Evolutionary conservation across 1,140 invertebrate genomes (phyloP).

Genomic region (Diachasmimorpha longicaudata): DNA sequence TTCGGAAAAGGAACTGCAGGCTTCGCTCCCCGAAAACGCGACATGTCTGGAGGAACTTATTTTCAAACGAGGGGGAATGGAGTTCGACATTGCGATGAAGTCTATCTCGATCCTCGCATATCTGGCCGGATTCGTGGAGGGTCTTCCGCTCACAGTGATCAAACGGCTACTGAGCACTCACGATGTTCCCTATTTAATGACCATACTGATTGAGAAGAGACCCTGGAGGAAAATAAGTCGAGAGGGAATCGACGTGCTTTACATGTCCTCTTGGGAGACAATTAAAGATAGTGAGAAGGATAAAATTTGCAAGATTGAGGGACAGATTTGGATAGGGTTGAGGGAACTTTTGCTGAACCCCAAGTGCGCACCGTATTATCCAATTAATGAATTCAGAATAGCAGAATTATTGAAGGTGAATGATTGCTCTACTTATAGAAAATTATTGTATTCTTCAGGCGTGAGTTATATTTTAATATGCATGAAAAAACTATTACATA

Average conservation of each 20-base stretch:
- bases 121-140: slow-evolving; percentile 62
- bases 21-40: neutral
- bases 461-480: too few species aligned
- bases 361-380: slow-evolving; percentile 69
- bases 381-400: slow-evolving; percentile 72
- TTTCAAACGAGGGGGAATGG: slow-evolving; percentile 69
- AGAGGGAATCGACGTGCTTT: slow-evolving; percentile 44
- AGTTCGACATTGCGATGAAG: slow-evolving; percentile 75
- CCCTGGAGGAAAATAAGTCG: slow-evolving; percentile 21
- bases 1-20: slow-evolving; percentile 51
- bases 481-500: too few species aligned
- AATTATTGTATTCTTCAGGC: too few species aligned
- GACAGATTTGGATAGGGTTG: slow-evolving; percentile 76
- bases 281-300: slow-evolving; percentile 59
- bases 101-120: slow-evolving; percentile 75
- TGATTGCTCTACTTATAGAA: too few species aligned
- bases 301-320: slow-evolving; percentile 71
- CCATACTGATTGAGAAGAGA: slow-evolving; percentile 21
- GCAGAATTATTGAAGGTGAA: slow-evolving; percentile 68
- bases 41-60: slow-evolving; percentile 66
- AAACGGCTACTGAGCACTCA: slow-evolving; percentile 71
- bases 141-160: slow-evolving; percentile 68
- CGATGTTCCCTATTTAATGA: slow-evolving; percentile 76
- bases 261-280: slow-evolving; percentile 70
- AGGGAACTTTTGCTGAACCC: slow-evolving; percentile 72